Evolutionary conservation across 2,797 vertebrate species (phyloP), one percentile per base, ranked within the genome.

Genomic region (Coranthus polyacanthus): DNA sequence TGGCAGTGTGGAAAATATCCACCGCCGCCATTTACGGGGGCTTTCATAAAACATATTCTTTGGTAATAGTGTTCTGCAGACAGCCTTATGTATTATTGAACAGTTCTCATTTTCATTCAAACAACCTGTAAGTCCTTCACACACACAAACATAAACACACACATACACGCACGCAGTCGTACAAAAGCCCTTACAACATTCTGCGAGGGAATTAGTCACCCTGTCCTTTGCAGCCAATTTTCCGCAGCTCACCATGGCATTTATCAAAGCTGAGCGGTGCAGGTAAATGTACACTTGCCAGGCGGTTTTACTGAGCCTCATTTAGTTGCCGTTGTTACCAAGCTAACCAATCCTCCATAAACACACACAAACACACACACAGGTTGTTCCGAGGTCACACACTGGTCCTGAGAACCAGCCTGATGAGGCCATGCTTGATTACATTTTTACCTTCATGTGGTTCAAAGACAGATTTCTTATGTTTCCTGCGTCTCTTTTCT

Each of bases 11-110:
- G 75, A 92, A n/a, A 89, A 92, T 88, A 81, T 80, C 80, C 79
- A 74, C 70, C 64, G 15, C 64, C 47, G 29, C 82, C 81, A 90
- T 91, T 92, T 92, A 90, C 73, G 43, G 63, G 63, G 52, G 72
- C 88, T 91, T 92, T 92, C 87, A 92, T 92, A 90, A 92, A 93
- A 91, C 87, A 91, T 90, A 91, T 90, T 90, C 89, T 88, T 91
- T 88, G 85, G 85, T 91, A 91, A 93, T 93, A 88, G 86, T 85
- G 78, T 81, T 88, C 79, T 68, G 83, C 79, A 87, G 70, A 86
- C 87, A 87, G 77, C 84, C 84, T 91, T 88, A 93, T 93, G 89
- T 89, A 92, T 92, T 93, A 93, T 92, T 93, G 83, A 93, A 92
- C 86, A 89, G 84, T 68, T 79, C 86, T 91, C 85, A 92, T 93